Conservation (phyloP, 1,140 invertebrate species). For the Heliconius hewitsoni region DNA sequence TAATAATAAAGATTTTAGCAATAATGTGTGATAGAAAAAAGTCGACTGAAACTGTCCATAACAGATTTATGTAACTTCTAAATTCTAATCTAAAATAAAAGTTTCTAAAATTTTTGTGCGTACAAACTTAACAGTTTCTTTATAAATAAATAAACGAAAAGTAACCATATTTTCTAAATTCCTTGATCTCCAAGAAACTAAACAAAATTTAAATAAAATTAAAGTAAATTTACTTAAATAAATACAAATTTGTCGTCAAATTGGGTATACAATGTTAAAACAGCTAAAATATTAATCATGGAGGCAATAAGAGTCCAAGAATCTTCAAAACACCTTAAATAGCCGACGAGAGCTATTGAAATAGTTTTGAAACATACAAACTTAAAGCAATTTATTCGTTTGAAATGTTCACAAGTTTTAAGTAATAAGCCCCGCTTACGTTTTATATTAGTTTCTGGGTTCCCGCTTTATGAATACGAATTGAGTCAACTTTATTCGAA, state of each 20-base stretch:
- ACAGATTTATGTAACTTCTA: not conserved
- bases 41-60: not conserved
- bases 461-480: slow-evolving; percentile 56
- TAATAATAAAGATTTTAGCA: not conserved
- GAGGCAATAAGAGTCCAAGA: not conserved
- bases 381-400: slow-evolving; percentile 51
- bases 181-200: not conserved
- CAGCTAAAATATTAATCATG: slow-evolving; percentile 11
- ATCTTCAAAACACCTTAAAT: slow-evolving; percentile 16
- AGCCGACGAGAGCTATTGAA: slow-evolving; percentile 24
- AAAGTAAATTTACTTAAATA: not conserved
- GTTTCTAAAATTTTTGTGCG: not conserved
- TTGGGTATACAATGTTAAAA: not conserved
- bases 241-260: slow-evolving; percentile 5
- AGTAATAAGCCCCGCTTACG: slow-evolving; percentile 54
- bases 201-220: not conserved
- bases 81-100: not conserved
- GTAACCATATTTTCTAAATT: not conserved
- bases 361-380: slow-evolving; percentile 42
- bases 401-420: slow-evolving; percentile 48
- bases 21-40: not conserved
- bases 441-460: slow-evolving; percentile 58
- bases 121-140: not conserved
- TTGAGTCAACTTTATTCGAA: slow-evolving; percentile 48
- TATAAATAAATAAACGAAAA: not conserved